These are phyloP conservation scores for Aurelia sp. DNA, from an alignment of 30 jellyfish, hydroid and myxozoan species.

Conservation along the genomic window DNA sequence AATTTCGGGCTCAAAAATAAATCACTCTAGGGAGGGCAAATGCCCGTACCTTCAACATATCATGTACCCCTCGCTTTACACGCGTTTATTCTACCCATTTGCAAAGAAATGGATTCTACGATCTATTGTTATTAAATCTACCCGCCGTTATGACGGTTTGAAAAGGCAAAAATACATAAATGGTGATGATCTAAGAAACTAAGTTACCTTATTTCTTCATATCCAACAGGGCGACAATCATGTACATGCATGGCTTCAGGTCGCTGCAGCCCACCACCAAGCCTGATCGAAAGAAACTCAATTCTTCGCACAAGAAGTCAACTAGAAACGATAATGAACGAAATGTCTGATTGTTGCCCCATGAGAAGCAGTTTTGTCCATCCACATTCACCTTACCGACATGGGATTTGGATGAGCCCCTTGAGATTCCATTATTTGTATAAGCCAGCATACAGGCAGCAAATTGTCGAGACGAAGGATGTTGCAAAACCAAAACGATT, in stretches of 20 bases:
- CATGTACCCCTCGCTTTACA: too few species aligned
- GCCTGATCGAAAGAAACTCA: conserved; percentile 26
- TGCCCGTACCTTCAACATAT: too few species aligned
- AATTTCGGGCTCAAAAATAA: too few species aligned
- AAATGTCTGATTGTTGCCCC: conserved; percentile 61
- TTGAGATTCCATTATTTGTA: conserved; percentile 30
- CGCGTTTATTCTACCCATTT: too few species aligned
- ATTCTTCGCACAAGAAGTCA: conserved; percentile 51
- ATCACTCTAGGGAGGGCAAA: too few species aligned
- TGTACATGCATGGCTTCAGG: conserved; percentile 48
- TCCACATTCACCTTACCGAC: conserved; percentile 13
- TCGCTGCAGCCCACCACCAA: conserved; percentile 30
- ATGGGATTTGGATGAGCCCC: conserved; percentile 38
- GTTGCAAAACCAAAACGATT: conserved; percentile 66
- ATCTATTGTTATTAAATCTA: too few species aligned
- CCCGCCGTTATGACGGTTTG: too few species aligned
- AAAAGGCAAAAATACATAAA: too few species aligned
- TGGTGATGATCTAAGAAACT: too few species aligned
- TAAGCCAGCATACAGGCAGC: conserved; percentile 38
- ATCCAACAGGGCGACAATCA: conserved; percentile 35
- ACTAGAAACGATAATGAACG: conserved; percentile 63
- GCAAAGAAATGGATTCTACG: too few species aligned
- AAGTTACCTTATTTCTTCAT: too few species aligned
- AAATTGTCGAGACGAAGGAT: conserved; percentile 21
- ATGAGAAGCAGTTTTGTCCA: conserved; percentile 28